Conservation (phyloP, 2,888 invertebrate species). For the Craniophora ligustri region DNA sequence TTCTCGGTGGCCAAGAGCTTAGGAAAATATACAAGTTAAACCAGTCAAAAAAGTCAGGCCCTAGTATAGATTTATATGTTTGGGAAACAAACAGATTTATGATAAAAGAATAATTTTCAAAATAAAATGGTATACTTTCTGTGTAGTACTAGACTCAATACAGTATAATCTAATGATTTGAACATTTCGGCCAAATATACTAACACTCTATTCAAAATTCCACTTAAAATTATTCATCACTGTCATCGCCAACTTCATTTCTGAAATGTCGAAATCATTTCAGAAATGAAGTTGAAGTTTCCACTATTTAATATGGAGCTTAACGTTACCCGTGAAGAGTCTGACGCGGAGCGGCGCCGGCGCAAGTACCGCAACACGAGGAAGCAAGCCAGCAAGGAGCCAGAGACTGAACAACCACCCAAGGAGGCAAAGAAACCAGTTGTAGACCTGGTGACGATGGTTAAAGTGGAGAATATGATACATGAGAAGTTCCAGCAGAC, state of each 20-base stretch:
- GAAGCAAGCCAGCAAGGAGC: conserved; percentile 55
- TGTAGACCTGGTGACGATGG: conserved; percentile 92
- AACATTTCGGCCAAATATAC: too few species aligned
- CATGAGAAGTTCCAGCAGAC: conserved; percentile 96
- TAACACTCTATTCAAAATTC: not conserved
- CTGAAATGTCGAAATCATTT: conserved; percentile 80
- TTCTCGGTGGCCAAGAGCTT: too few species aligned
- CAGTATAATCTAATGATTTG: too few species aligned
- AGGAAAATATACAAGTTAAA: too few species aligned
- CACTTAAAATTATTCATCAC: not conserved
- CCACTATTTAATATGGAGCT: conserved; percentile 94
- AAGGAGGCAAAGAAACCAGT: conserved; percentile 64
- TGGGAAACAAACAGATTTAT: too few species aligned
- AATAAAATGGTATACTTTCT: too few species aligned
- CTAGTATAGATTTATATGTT: too few species aligned
- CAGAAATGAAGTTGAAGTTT: conserved; percentile 94
- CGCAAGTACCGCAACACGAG: conserved; percentile 81
- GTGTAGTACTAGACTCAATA: too few species aligned
- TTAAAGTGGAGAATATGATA: conserved; percentile 96
- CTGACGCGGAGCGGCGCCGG: conserved; percentile 88
- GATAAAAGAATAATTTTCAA: too few species aligned
- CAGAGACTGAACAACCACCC: conserved; percentile 41
- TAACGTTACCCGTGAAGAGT: conserved; percentile 94
- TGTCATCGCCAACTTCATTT: conserved; percentile 70
- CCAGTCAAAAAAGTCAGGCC: too few species aligned